Evolutionary conservation across 2,113 vertebrate species (phyloP).

Genomic region (Bucco capensis): DNA sequence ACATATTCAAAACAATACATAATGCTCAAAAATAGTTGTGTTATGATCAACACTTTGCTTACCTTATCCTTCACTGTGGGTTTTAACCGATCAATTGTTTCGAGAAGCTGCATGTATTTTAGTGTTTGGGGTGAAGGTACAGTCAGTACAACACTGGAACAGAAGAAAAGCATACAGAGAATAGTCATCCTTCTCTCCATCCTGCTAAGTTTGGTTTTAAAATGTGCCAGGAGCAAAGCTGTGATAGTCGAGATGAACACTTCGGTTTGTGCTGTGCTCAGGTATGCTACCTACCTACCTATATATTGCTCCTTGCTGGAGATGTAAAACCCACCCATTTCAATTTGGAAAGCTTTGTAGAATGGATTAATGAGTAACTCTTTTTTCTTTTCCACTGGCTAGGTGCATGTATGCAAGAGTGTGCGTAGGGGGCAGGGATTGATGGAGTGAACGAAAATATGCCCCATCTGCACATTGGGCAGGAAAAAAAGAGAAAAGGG

Average conservation of each 20-base stretch:
- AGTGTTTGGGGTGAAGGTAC: not conserved
- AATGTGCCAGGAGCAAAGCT: slow-evolving; percentile 33
- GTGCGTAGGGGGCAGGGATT: slow-evolving; percentile 83
- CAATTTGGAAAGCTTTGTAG: slow-evolving; percentile 89
- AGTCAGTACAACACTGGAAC: slow-evolving; percentile 12
- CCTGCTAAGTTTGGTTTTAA: not conserved
- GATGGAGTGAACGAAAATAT: slow-evolving; percentile 76
- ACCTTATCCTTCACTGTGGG: slow-evolving; percentile 63
- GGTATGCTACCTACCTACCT: slow-evolving; percentile 78
- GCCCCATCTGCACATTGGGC: slow-evolving; percentile 80
- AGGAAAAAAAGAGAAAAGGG: slow-evolving; percentile 87
- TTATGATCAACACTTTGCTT: not conserved
- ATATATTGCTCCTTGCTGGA: slow-evolving; percentile 89
- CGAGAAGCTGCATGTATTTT: slow-evolving; percentile 47
- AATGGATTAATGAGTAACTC: slow-evolving; percentile 91
- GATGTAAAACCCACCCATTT: slow-evolving; percentile 85
- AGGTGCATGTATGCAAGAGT: slow-evolving; percentile 72
- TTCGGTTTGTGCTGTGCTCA: slow-evolving; percentile 71
- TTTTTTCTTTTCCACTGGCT: slow-evolving; percentile 98
- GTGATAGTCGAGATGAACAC: slow-evolving; percentile 58
- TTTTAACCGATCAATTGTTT: slow-evolving; percentile 31
- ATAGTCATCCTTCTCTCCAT: slow-evolving; percentile 68
- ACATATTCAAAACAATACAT: not conserved
- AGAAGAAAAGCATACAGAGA: slow-evolving; percentile 61
- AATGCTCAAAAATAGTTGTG: not conserved